Evolutionary conservation across 2,113 vertebrate genomes (phyloP), one percentile per base, ranked within the genome.

Genomic region (Rhabdornis inornatus): DNA sequence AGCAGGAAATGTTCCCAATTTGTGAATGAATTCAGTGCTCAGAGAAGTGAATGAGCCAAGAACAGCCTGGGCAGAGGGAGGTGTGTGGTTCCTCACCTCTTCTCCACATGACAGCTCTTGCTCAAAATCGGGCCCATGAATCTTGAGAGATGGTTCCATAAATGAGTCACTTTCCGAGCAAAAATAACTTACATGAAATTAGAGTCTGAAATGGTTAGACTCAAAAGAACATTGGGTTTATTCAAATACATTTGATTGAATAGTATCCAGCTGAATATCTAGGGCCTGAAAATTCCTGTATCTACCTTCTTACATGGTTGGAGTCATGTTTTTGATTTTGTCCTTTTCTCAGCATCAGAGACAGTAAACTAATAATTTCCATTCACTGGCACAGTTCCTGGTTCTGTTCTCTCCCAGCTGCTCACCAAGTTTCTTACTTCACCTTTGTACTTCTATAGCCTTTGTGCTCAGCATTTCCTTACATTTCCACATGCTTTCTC

Each of bases 1-100:
- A 93, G 68, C 64, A 75, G 83, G 88, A 90, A 27, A 64, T 53
- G 44, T 88, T 92, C 64, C 52, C 24, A 86, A 63, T 92, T 94
- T 96, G 68, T 97, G 94, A 97, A 96, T 92, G 59, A 95, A 86
- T 92, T 88, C 64, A 74, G 71, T 35, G 60, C 82, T 93, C 63
- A 83, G 39, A 37, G 44, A 95, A 83, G 60, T 68, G 90, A 92
- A 88, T 88, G 75, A 90, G 56, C 30, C 90, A 93, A 52, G 56
- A 95, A 88, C 57, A 95, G 88, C 37, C 79, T 22, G 70, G 56
- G 37, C 37, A 94, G 68, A 90, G 27, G 70, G 55, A 93, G 33
- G 17, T 56, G 16, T 63, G 72, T 80, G 40, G 60, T 49, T 93
- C 80, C 44, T 92, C 72, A 92, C 30, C 24, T 77, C 44, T 83